Conservation (phyloP, 2,888 invertebrate species). For the Harpagoxenus sublaevis region DNA sequence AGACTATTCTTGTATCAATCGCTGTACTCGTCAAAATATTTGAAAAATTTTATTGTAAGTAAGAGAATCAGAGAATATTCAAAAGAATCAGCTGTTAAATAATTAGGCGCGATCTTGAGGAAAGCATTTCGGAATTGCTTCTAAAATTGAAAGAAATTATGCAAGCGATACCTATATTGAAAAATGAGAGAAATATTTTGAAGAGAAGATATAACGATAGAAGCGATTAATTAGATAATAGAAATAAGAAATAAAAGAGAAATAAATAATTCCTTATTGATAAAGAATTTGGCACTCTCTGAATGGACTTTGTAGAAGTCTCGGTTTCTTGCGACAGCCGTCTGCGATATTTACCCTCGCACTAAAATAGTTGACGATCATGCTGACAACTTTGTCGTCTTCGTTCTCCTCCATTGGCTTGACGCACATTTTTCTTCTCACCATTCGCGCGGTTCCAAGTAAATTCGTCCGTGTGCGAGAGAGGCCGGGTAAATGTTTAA, state of each 20-base stretch:
- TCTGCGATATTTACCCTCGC: constrained; percentile 80
- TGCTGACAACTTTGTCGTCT: constrained; percentile 81
- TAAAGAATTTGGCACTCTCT: background rate
- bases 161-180: background rate
- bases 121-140: background rate
- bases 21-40: background rate
- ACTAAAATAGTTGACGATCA: constrained; percentile 83
- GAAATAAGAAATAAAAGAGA: background rate
- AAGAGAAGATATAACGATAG: background rate
- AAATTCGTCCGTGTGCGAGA: constrained; percentile 56
- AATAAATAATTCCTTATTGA: background rate
- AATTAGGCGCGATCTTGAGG: background rate
- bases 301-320: background rate
- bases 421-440: constrained; percentile 79
- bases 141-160: background rate
- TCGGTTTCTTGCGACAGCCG: background rate
- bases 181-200: background rate
- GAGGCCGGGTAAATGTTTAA: constrained; percentile 58
- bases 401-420: constrained; percentile 80
- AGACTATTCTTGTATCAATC: background rate
- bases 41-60: background rate
- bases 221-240: background rate
- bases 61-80: background rate
- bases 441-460: constrained; percentile 63
- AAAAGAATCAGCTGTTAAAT: background rate